These are phyloP conservation scores for Drosophila malerkotliana DNA, from an alignment of 1,140 invertebrate species.

Conservation along the genomic window DNA sequence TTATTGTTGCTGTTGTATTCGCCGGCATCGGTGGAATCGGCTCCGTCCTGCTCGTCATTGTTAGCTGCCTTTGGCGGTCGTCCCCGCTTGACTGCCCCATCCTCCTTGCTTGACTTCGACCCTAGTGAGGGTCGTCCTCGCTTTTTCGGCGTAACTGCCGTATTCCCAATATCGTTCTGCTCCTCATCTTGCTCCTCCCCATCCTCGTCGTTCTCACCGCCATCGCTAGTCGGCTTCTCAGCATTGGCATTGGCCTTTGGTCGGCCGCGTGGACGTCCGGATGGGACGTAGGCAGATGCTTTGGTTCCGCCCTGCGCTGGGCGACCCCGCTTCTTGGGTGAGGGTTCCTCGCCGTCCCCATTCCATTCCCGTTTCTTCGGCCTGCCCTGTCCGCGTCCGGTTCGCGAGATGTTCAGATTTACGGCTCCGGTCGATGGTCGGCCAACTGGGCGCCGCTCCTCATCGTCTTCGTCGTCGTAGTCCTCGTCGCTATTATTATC, in stretches of 20 bases:
- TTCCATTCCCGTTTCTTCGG: slow-evolving; percentile 58
- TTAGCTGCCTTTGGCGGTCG: slow-evolving; percentile 19
- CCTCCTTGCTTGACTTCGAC: slow-evolving; percentile 4
- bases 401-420: slow-evolving; percentile 65
- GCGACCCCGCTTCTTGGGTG: slow-evolving; percentile 66
- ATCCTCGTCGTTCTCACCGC: slow-evolving; percentile 25
- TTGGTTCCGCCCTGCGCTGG: slow-evolving; percentile 2
- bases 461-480: slow-evolving; percentile 49
- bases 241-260: slow-evolving; percentile 38
- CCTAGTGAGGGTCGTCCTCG: slow-evolving; percentile 46
- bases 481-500: slow-evolving; percentile 15
- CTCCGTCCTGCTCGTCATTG: slow-evolving; percentile 17
- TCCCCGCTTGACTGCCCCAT: slow-evolving; percentile 21
- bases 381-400: slow-evolving; percentile 68
- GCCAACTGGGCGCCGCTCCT: slow-evolving; percentile 54
- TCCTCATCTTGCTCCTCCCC: background rate
- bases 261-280: slow-evolving; percentile 61
- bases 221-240: slow-evolving; percentile 9
- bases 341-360: slow-evolving; percentile 29
- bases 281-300: slow-evolving; percentile 23
- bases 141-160: slow-evolving; percentile 46
- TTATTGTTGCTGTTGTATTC: slow-evolving; percentile 29
- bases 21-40: slow-evolving; percentile 30
- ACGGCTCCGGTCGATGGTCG: slow-evolving; percentile 64
- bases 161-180: background rate